Percentiles rank a stretch among this genome's conserved stretches.
phyloP scores from a whole-genome alignment of 2,797 vertebrate species.

The Sebastes oblongus region DNA sequence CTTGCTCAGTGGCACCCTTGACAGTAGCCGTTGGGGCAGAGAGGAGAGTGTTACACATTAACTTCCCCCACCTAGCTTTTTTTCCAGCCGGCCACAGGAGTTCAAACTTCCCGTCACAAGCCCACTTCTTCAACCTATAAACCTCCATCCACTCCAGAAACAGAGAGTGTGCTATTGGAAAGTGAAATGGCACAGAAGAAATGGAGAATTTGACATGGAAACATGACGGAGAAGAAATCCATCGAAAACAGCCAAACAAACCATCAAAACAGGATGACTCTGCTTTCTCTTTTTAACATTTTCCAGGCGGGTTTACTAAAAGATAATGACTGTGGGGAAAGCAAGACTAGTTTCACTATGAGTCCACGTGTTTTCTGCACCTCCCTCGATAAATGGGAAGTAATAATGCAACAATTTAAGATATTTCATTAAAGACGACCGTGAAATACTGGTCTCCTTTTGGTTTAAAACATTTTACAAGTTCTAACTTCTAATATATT shows the following conservation, averaged over 20 bases:
- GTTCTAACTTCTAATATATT: neutral
- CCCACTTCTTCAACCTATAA: conserved; percentile 17
- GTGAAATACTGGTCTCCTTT: neutral
- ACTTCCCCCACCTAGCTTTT: conserved; percentile 68
- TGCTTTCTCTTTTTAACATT: conserved; percentile 15
- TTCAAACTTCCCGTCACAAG: conserved; percentile 50
- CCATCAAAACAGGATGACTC: conserved; percentile 3
- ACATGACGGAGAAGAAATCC: conserved; percentile 57
- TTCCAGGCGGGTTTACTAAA: conserved; percentile 29
- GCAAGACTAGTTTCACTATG: conserved; percentile 40
- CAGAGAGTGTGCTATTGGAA: conserved; percentile 20
- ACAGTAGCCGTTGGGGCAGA: conserved; percentile 28
- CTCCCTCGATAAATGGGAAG: neutral
- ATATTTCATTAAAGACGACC: neutral
- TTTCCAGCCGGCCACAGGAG: conserved; percentile 38
- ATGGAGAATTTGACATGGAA: conserved; percentile 62
- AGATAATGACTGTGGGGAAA: neutral
- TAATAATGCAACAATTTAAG: neutral
- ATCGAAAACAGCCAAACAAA: conserved; percentile 26
- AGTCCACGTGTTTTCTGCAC: conserved; percentile 13
- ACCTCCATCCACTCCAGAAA: conserved; percentile 32
- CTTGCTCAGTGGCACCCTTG: conserved; percentile 63
- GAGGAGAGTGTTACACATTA: conserved; percentile 65
- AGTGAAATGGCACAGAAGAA: conserved; percentile 24
- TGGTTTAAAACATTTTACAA: neutral